phyloP scores from a whole-genome alignment of 2,888 invertebrate genomes.

The Orchesellides sinensis region DNA sequence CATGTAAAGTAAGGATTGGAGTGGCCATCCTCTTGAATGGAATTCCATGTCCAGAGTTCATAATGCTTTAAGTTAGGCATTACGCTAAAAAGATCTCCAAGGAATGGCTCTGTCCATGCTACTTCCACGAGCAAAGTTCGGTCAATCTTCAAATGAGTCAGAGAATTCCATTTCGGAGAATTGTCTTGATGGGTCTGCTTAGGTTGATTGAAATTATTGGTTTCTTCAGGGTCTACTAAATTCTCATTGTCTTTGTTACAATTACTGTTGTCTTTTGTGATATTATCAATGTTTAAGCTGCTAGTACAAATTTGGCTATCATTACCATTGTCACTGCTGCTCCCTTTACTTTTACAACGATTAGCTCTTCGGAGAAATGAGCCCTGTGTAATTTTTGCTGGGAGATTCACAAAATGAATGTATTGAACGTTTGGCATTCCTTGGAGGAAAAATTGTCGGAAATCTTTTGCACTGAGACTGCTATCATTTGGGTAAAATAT shows the following conservation, averaged over 20 bases:
- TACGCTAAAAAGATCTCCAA: slow-evolving; percentile 58
- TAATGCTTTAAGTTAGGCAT: slow-evolving; percentile 68
- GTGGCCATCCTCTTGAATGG: slow-evolving; percentile 65
- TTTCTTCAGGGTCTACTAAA: neutral
- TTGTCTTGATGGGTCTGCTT: slow-evolving; percentile 29
- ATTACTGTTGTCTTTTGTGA: slow-evolving; percentile 53
- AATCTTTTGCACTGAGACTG: slow-evolving; percentile 53
- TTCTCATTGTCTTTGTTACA: slow-evolving; percentile 35
- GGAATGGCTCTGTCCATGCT: slow-evolving; percentile 54
- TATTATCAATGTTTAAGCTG: slow-evolving; percentile 35
- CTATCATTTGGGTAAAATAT: slow-evolving; percentile 70
- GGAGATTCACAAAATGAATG: slow-evolving; percentile 70
- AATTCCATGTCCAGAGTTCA: slow-evolving; percentile 71
- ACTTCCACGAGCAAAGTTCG: slow-evolving; percentile 67
- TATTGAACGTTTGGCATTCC: slow-evolving; percentile 70
- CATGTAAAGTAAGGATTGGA: slow-evolving; percentile 64
- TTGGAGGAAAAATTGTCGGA: slow-evolving; percentile 57
- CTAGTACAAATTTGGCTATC: slow-evolving; percentile 10
- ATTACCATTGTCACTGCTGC: slow-evolving; percentile 21
- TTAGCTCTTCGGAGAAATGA: slow-evolving; percentile 38
- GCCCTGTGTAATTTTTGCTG: slow-evolving; percentile 62
- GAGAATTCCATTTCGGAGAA: slow-evolving; percentile 40
- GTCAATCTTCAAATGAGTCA: slow-evolving; percentile 64
- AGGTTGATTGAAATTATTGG: neutral
- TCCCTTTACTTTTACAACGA: neutral